Evolutionary conservation across 1,140 invertebrate genomes (phyloP).

Genomic region (Carposina sasakii): DNA sequence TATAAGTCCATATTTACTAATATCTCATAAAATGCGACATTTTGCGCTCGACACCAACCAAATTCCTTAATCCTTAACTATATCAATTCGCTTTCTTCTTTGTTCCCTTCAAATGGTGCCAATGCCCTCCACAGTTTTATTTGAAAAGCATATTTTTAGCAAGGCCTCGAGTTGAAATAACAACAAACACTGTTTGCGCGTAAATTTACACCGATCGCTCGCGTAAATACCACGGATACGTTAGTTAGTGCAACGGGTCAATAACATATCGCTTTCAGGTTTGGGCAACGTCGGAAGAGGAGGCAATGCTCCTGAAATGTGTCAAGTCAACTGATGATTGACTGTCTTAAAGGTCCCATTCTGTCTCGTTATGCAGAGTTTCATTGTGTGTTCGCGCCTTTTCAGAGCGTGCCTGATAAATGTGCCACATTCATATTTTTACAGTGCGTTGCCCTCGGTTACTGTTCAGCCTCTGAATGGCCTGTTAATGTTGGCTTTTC

Average conservation of each 20-base stretch:
- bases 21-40: too few relatives aligned
- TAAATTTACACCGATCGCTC: slow-evolving; percentile 57
- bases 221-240: slow-evolving; percentile 49
- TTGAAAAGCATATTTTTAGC: slow-evolving; percentile 52
- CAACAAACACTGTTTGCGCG: slow-evolving; percentile 33
- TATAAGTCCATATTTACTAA: too few relatives aligned
- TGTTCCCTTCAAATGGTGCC: slow-evolving; percentile 38
- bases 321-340: too few relatives aligned
- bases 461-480: slow-evolving; percentile 21
- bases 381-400: neutral
- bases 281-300: too few relatives aligned
- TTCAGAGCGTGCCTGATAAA: neutral
- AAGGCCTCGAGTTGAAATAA: slow-evolving; percentile 38
- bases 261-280: too few relatives aligned
- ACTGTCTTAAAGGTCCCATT: too few relatives aligned
- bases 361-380: neutral
- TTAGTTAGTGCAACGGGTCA: slow-evolving; percentile 31
- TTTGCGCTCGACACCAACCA: too few relatives aligned
- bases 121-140: slow-evolving; percentile 46
- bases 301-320: too few relatives aligned
- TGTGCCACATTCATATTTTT: slow-evolving; percentile 19
- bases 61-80: too few relatives aligned
- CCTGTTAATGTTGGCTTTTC: slow-evolving; percentile 23
- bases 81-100: too few relatives aligned
- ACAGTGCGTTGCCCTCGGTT: slow-evolving; percentile 25